Evolutionary conservation across 2,888 invertebrate genomes (phyloP).

Genomic region (Zonitis immaculata): DNA sequence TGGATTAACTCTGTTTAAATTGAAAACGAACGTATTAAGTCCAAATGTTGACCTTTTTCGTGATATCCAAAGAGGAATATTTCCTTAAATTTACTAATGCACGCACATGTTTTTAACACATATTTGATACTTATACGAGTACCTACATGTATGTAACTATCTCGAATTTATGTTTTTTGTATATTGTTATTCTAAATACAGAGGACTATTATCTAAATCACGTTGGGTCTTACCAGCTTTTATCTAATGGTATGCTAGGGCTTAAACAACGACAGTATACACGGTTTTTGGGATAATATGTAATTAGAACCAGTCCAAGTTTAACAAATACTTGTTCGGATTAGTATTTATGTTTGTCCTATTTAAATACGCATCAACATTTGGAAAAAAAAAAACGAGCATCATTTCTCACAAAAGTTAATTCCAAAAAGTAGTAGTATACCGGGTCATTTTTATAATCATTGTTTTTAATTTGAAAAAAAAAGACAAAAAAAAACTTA

Average conservation of each 20-base stretch:
- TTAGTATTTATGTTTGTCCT: not conserved
- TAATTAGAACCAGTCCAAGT: not conserved
- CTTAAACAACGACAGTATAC: slow-evolving; percentile 3
- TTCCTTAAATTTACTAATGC: not conserved
- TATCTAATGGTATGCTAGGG: slow-evolving; percentile 2
- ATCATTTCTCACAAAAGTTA: not conserved
- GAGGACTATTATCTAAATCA: slow-evolving; percentile 4
- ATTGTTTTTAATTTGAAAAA: not conserved
- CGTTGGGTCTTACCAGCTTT: slow-evolving; percentile 8
- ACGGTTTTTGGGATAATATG: slow-evolving; percentile 1
- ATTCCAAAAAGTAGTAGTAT: too few species aligned
- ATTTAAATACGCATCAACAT: not conserved
- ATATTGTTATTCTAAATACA: slow-evolving; percentile 4
- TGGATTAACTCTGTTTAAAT: not conserved
- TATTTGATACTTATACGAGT: not conserved
- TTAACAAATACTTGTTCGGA: not conserved
- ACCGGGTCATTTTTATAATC: too few species aligned
- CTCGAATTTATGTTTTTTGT: not conserved
- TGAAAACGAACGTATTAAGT: not conserved
- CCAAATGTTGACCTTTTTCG: not conserved
- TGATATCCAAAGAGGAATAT: not conserved
- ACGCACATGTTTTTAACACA: too few species aligned
- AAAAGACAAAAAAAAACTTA: not conserved
- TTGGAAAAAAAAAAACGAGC: not conserved
- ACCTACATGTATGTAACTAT: not conserved